Percentiles rank a stretch among this genome's conserved stretches.
phyloP scores from a whole-genome alignment of 2,113 vertebrate genomes.

The Sisor rabdophorus region DNA sequence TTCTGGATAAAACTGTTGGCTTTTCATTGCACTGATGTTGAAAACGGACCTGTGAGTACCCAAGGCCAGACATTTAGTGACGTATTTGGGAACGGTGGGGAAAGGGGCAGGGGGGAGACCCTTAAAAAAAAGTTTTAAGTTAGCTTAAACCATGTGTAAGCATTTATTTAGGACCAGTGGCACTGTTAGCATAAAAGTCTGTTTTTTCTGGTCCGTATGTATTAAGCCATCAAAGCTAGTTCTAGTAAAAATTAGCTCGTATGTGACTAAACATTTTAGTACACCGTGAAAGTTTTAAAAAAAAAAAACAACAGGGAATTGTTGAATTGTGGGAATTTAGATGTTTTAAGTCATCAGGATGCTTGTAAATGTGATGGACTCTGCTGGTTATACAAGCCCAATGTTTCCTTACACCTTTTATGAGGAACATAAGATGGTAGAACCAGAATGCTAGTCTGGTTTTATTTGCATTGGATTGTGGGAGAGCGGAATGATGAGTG shows the following conservation, averaged over 20 bases:
- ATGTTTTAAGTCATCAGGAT: background rate
- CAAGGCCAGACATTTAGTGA: background rate
- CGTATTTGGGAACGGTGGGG: too few relatives aligned
- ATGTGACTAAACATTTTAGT: background rate
- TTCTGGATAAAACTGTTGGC: background rate
- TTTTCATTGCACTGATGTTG: background rate
- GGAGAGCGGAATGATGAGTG: slow-evolving; percentile 6
- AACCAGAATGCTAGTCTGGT: background rate
- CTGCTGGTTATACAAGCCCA: background rate
- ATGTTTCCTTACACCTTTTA: background rate
- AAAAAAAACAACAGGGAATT: background rate
- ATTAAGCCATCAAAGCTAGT: background rate
- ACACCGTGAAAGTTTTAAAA: background rate
- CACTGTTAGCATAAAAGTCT: background rate
- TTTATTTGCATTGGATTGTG: background rate
- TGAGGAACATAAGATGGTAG: too few relatives aligned
- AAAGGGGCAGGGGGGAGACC: too few relatives aligned
- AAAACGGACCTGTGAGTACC: background rate
- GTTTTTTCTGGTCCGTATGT: background rate
- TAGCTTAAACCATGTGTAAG: background rate
- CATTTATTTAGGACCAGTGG: background rate
- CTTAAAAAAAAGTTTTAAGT: background rate
- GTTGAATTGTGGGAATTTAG: background rate
- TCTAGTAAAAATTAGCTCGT: background rate
- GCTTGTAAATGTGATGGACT: background rate